A percentile compares a stretch with the other conserved stretches of the same genome.
Conservation (phyloP, 2,888 invertebrate species). For the Caenorhabditis imperialis region DNA sequence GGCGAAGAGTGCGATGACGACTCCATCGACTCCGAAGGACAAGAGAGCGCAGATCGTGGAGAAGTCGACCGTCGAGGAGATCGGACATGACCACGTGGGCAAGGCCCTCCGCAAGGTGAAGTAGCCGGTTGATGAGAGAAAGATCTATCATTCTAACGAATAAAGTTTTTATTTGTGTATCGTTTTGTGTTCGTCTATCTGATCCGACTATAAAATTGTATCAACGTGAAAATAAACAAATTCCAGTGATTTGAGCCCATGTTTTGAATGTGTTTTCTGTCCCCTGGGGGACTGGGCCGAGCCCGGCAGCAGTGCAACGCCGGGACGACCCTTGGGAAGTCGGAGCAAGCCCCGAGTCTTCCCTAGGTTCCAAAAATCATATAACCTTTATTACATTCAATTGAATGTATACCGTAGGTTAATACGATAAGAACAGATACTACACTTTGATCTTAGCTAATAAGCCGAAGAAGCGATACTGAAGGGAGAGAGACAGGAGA, state of each 20-base stretch:
- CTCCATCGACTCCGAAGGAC: constrained; percentile 3
- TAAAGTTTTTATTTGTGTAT: no score
- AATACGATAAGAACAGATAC: constrained; percentile 62
- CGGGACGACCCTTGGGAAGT: constrained; percentile 39
- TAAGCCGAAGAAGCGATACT: constrained; percentile 57
- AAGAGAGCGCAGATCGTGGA: constrained; percentile 41
- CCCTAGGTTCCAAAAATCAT: constrained; percentile 37
- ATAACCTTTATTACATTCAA: constrained; percentile 50
- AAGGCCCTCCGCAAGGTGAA: constrained; percentile 59
- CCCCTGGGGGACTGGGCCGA: constrained; percentile 40
- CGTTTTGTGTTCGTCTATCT: no score
- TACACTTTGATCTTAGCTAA: constrained; percentile 61
- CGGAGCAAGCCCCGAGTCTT: constrained; percentile 36
- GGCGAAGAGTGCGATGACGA: constrained; percentile 42
- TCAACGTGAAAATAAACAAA: no score
- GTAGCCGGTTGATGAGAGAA: no score
- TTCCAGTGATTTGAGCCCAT: no score
- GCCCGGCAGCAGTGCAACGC: constrained; percentile 42
- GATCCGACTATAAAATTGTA: no score
- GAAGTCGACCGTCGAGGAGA: constrained; percentile 29
- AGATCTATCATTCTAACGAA: no score
- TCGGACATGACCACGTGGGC: constrained; percentile 62
- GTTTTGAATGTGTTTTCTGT: no score
- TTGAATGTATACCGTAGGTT: constrained; percentile 59
- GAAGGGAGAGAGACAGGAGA: no score